A percentile compares a stretch with the other conserved stretches of the same genome.
Conservation (phyloP, 2,113 vertebrate genomes). For the Cyprinodon variegatus region DNA sequence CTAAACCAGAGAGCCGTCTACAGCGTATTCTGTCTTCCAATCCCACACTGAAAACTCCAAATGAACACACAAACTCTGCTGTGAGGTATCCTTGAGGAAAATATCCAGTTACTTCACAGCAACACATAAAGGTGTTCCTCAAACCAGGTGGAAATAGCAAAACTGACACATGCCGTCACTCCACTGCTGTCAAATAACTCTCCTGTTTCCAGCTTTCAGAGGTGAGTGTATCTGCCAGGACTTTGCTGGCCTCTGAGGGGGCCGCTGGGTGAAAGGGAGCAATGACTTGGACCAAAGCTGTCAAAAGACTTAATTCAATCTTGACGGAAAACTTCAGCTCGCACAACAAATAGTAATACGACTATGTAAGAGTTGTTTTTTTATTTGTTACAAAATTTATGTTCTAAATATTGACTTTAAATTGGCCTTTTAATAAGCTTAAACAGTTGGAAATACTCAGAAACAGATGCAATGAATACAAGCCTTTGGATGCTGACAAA, state of each 20-base stretch:
- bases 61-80: constrained; percentile 64
- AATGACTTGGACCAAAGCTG: constrained; percentile 34
- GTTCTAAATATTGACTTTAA: constrained; percentile 41
- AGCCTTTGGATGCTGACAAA: constrained; percentile 20
- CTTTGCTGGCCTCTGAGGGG: constrained; percentile 37
- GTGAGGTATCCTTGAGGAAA: constrained; percentile 63
- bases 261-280: constrained; percentile 32
- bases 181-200: constrained; percentile 43
- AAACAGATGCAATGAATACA: constrained; percentile 25
- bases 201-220: constrained; percentile 34
- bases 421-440: constrained; percentile 33
- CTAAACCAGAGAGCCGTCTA: constrained; percentile 77
- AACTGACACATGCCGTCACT: constrained; percentile 41
- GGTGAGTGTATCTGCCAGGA: constrained; percentile 35
- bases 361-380: constrained; percentile 17
- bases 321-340: constrained; percentile 47
- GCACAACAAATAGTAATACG: constrained; percentile 18
- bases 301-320: constrained; percentile 38
- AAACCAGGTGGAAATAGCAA: constrained; percentile 36
- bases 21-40: constrained; percentile 61
- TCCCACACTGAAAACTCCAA: constrained; percentile 64
- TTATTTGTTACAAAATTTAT: constrained; percentile 50
- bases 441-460: constrained; percentile 32
- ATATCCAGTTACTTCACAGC: constrained; percentile 56
- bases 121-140: constrained; percentile 60